Conservation (phyloP, 2,113 vertebrate species). For the Lepisosteus osseus region DNA sequence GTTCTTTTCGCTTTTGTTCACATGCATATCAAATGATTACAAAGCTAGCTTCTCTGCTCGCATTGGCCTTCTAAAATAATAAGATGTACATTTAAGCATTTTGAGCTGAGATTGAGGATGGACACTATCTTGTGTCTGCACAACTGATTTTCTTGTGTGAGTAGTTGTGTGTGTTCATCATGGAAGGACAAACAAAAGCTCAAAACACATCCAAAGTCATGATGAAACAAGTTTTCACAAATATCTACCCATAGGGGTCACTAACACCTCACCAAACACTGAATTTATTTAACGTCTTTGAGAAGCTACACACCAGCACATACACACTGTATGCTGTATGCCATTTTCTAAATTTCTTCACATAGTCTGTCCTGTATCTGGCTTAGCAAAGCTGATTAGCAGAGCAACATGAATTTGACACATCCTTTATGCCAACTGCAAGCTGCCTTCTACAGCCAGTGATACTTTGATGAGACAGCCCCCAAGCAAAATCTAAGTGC, state of each 20-base stretch:
- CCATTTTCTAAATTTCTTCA: conserved; percentile 77
- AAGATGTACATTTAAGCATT: not conserved
- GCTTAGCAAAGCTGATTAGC: conserved; percentile 77
- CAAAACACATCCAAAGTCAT: not conserved
- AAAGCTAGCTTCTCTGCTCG: too few species aligned
- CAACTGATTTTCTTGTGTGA: conserved; percentile 1
- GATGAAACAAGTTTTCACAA: conserved; percentile 22
- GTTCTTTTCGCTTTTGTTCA: not conserved
- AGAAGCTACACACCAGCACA: conserved; percentile 51
- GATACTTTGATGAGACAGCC: conserved; percentile 74
- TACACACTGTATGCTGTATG: conserved; percentile 47
- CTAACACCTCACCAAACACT: conserved; percentile 83
- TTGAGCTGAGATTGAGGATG: too few species aligned
- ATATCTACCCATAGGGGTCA: conserved; percentile 94
- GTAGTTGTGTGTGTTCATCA: conserved; percentile 6
- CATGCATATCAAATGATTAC: too few species aligned
- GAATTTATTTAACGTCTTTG: conserved; percentile 62
- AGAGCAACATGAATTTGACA: conserved; percentile 74
- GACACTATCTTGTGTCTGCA: not conserved
- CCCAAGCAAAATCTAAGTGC: conserved; percentile 69
- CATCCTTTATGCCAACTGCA: conserved; percentile 69
- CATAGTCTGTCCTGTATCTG: conserved; percentile 65
- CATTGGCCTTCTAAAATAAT: not conserved
- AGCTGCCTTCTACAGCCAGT: conserved; percentile 64
- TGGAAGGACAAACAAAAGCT: not conserved